Percentiles rank a stretch among this genome's conserved stretches.
Evolutionary conservation across 2,888 invertebrate genomes (phyloP).

Genomic region (Phasia obesa): DNA sequence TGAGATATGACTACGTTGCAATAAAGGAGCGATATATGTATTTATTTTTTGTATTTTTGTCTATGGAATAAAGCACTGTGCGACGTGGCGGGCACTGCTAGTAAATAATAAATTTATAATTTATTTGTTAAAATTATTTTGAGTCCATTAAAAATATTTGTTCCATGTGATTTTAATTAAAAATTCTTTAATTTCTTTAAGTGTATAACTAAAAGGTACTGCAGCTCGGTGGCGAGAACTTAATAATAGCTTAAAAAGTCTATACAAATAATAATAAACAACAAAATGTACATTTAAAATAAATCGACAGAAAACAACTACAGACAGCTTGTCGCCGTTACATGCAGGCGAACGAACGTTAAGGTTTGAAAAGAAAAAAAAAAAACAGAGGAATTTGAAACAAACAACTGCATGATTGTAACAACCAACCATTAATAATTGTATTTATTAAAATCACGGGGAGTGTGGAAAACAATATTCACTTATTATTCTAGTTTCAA

Average conservation of each 20-base stretch:
- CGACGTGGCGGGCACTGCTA: too few relatives aligned
- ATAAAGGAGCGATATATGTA: too few relatives aligned
- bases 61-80: too few relatives aligned
- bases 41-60: too few relatives aligned
- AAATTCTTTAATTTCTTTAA: neutral
- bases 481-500: constrained; percentile 23
- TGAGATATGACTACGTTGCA: too few relatives aligned
- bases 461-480: constrained; percentile 6
- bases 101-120: too few relatives aligned
- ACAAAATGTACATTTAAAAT: neutral
- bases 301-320: constrained; percentile 58
- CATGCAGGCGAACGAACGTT: neutral
- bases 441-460: constrained; percentile 24
- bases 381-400: neutral
- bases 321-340: constrained; percentile 67
- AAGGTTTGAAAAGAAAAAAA: constrained; percentile 1
- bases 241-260: constrained; percentile 53
- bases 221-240: constrained; percentile 21
- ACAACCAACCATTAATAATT: constrained; percentile 32
- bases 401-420: constrained; percentile 13
- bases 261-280: constrained; percentile 15
- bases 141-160: too few relatives aligned
- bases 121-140: too few relatives aligned
- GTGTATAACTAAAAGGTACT: constrained; percentile 25
- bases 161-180: too few relatives aligned